Percentiles rank a stretch among this genome's conserved stretches.
Conservation (phyloP, 2,113 vertebrate genomes). For the Mionectes macconnelli region DNA sequence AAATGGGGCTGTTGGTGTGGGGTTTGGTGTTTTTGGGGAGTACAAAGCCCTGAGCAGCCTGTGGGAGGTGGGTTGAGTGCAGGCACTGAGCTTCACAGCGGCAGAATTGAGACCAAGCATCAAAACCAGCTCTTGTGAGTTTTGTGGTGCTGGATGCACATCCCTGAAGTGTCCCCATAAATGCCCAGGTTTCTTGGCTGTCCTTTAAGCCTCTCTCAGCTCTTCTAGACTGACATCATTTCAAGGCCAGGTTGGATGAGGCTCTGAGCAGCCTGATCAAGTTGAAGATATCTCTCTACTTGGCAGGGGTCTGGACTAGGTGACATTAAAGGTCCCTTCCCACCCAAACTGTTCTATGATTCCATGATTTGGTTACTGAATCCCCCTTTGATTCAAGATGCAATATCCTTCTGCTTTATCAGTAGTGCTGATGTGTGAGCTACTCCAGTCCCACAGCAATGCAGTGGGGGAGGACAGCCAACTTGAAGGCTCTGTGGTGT, state of each 20-base stretch:
- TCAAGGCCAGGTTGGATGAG: background rate
- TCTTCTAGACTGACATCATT: background rate
- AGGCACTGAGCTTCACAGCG: background rate
- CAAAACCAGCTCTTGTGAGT: rapidly evolving
- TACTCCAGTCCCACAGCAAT: rapidly evolving
- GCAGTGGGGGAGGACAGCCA: background rate
- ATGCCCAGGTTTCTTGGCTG: background rate
- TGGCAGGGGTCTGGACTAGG: background rate
- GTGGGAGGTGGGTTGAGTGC: background rate
- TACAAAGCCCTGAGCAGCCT: background rate
- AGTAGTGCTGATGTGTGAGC: background rate
- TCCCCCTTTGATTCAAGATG: background rate
- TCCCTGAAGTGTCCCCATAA: rapidly evolving
- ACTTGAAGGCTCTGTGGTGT: background rate
- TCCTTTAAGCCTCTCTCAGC: background rate
- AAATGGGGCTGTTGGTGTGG: background rate
- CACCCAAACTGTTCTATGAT: background rate
- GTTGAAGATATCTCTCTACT: background rate
- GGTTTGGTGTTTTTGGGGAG: background rate
- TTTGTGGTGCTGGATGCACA: background rate
- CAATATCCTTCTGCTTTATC: background rate
- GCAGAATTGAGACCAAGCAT: background rate
- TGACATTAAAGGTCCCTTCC: background rate
- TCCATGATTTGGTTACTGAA: background rate
- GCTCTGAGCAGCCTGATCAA: background rate